Evolutionary conservation across 2,888 invertebrate genomes (phyloP), one percentile per base, ranked within the genome.

Genomic region (Carpatolechia fugitivella): DNA sequence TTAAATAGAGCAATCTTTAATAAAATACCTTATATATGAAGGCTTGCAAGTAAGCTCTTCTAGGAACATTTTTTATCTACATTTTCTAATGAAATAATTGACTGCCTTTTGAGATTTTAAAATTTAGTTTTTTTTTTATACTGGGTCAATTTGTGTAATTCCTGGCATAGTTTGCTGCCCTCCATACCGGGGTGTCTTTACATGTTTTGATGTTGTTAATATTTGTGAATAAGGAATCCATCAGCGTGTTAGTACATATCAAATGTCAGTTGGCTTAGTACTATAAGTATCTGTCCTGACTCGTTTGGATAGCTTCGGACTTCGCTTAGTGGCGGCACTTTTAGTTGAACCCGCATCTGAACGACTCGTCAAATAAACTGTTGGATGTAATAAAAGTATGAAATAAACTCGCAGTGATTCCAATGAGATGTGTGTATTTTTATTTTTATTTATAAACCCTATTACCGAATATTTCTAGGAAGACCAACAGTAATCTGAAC

Each of bases 381-480:
- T 86, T 88, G 85, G 78, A 80, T 90, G 89, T 88, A 89, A 82
- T 83, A 77, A 87, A 85, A 84, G 78, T 85, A 88, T 87, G 79
- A 85, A 89, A 88, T 90, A 90, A 90, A 90, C 86, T 90, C 88
- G 85, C 89, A 86, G 89, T 88, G 90, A 90, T 90, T 90, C 90
- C 90, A 90, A 85, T 89, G 81, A 86, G 60, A 58, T 70, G 69
- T 62, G 74, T 67, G 63, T 79, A 84, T 85, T 83, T 73, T 38
- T 50, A 36, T 36, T 33, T 49, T 35, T 33, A 3, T 20, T n/a
- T n/a, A n/a, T n/a, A n/a, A n/a, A n/a, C n/a, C n/a, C n/a, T n/a
- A n/a, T n/a, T n/a, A n/a, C n/a, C n/a, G n/a, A n/a, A n/a, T n/a
- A n/a, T n/a, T n/a, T n/a, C n/a, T n/a, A n/a, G n/a, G n/a, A n/a